phyloP scores from a whole-genome alignment of 2,888 invertebrate species.

The Saturnia pavonia region DNA sequence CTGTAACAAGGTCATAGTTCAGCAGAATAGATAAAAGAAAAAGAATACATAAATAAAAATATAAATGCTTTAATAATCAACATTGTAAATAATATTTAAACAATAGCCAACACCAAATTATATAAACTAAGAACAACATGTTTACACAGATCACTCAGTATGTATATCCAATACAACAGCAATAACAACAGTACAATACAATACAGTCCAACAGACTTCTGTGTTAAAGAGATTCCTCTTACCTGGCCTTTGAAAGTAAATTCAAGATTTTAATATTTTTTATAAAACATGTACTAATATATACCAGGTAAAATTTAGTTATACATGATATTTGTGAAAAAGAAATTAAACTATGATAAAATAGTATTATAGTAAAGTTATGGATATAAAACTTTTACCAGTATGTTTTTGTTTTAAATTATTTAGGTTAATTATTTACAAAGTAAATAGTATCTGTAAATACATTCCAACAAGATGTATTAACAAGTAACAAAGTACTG shows the following conservation, averaged over 20 bases:
- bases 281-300: background rate
- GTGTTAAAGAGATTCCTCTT: background rate
- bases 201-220: background rate
- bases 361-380: background rate
- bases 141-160: background rate
- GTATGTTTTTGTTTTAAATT: too few relatives aligned
- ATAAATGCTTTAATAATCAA: slow-evolving; percentile 6
- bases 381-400: background rate
- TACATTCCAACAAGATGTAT: background rate
- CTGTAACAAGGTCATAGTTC: background rate
- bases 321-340: too few relatives aligned
- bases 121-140: background rate
- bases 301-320: background rate
- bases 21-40: background rate
- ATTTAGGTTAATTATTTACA: background rate
- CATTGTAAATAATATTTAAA: background rate
- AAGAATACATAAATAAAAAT: background rate
- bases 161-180: background rate
- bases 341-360: background rate
- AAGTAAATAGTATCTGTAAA: background rate
- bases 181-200: background rate
- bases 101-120: background rate
- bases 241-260: background rate
- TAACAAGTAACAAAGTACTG: background rate
- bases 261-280: background rate